Percentiles rank a stretch among this genome's conserved stretches.
Conservation (phyloP, 1,140 invertebrate genomes). For the Papilio dardanus region DNA sequence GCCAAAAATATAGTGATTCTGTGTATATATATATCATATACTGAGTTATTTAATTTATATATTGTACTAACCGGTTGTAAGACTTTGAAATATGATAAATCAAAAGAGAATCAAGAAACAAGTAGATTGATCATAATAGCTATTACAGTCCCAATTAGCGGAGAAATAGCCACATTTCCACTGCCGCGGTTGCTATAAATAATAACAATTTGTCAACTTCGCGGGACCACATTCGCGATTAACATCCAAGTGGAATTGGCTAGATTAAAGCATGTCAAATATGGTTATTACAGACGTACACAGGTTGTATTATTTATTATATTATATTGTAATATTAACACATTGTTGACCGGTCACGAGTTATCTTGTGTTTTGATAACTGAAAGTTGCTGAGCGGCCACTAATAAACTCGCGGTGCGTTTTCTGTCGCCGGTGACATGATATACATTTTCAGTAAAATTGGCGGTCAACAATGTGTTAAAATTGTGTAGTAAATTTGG, state of each 20-base stretch:
- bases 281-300: not conserved
- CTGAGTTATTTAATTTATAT: constrained; percentile 50
- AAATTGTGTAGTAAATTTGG: constrained; percentile 28
- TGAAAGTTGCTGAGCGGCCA: too few relatives aligned
- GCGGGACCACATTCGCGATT: not conserved
- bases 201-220: not conserved
- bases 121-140: not conserved
- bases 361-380: too few relatives aligned
- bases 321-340: too few relatives aligned
- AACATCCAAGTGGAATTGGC: not conserved
- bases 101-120: constrained; percentile 6
- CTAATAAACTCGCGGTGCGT: too few relatives aligned
- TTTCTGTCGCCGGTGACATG: too few relatives aligned
- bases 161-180: not conserved
- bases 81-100: not conserved
- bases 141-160: not conserved
- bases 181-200: not conserved
- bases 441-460: too few relatives aligned
- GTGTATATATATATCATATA: constrained; percentile 40
- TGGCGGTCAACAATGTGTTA: too few relatives aligned
- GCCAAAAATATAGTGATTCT: constrained; percentile 69
- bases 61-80: not conserved
- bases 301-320: not conserved
- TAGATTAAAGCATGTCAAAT: not conserved
- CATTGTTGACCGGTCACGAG: too few relatives aligned